Percentiles rank a stretch among this genome's conserved stretches.
phyloP scores from a whole-genome alignment of 2,797 vertebrate species.

The Dendrocincla fuliginosa region DNA sequence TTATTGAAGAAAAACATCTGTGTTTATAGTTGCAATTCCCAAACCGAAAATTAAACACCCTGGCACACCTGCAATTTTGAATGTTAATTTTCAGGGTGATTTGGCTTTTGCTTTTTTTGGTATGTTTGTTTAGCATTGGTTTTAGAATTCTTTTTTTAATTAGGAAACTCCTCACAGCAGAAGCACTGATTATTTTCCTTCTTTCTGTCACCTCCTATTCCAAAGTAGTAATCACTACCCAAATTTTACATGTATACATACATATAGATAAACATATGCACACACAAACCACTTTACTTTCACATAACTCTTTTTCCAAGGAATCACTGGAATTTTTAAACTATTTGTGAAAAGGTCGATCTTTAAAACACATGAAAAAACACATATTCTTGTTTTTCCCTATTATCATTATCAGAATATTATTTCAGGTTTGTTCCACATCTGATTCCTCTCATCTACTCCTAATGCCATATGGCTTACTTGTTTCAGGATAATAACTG shows the following conservation, averaged over 20 bases:
- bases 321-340: neutral
- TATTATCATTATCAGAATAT: neutral
- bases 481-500: neutral
- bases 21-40: neutral
- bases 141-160: neutral
- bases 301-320: neutral
- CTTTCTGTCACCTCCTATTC: neutral
- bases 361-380: neutral
- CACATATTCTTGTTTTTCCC: neutral
- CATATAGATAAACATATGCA: neutral
- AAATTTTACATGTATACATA: neutral
- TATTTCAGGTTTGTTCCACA: neutral
- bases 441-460: neutral
- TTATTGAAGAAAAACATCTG: neutral
- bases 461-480: neutral
- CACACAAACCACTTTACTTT: neutral
- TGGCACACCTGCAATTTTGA: neutral
- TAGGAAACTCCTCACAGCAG: rapidly evolving
- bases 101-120: neutral
- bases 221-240: neutral
- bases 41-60: neutral
- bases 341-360: neutral
- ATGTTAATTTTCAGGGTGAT: neutral
- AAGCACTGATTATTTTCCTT: neutral
- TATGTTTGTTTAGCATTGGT: neutral